phyloP scores from a whole-genome alignment of 2,888 invertebrate species.

The Psylliodes chrysocephalus region DNA sequence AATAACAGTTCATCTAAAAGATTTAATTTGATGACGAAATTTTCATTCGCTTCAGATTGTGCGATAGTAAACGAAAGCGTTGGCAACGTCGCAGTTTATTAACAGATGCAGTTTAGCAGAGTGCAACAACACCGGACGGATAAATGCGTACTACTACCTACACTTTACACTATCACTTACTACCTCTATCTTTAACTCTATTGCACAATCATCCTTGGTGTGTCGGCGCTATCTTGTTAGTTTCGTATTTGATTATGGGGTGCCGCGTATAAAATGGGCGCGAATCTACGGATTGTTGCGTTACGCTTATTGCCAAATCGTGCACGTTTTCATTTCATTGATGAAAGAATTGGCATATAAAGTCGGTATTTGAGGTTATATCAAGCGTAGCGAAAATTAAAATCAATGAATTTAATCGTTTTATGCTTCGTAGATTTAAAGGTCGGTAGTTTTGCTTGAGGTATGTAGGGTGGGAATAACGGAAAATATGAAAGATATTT shows the following conservation, averaged over 20 bases:
- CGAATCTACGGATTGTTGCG: slow-evolving; percentile 7
- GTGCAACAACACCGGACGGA: slow-evolving; percentile 5
- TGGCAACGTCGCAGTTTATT: background rate
- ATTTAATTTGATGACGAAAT: too few species aligned
- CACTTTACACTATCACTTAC: slow-evolving; percentile 12
- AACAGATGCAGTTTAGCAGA: slow-evolving; percentile 1
- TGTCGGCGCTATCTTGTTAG: background rate
- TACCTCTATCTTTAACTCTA: slow-evolving; percentile 1
- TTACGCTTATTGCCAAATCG: slow-evolving; percentile 18
- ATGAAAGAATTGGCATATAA: background rate
- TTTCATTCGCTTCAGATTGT: too few species aligned
- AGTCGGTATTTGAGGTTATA: background rate
- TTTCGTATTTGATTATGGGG: slow-evolving; percentile 4
- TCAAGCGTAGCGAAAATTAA: background rate
- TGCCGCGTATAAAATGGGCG: slow-evolving; percentile 19
- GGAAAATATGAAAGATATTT: too few species aligned
- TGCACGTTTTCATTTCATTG: slow-evolving; percentile 11
- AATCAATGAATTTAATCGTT: background rate
- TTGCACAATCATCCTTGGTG: slow-evolving; percentile 9
- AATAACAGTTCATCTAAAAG: too few species aligned
- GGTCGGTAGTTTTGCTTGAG: too few species aligned
- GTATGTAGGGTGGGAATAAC: too few species aligned
- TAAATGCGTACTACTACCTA: slow-evolving; percentile 1
- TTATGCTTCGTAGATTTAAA: background rate
- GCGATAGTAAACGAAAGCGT: too few species aligned